These are phyloP conservation scores for Blera fallax DNA, from an alignment of 2,888 invertebrate genomes.

Conservation along the genomic window DNA sequence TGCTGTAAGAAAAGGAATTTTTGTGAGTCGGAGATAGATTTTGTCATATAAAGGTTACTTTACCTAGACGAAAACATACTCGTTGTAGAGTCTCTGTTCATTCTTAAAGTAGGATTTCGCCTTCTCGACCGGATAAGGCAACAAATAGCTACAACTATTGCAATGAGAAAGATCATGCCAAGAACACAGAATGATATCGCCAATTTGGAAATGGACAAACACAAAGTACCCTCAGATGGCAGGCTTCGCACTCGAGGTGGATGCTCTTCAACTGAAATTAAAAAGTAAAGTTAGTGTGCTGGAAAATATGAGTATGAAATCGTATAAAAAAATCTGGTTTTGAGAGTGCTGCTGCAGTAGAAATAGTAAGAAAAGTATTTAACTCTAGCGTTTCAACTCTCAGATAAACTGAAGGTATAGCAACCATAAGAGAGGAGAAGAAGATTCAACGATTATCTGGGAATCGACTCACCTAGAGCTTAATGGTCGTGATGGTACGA, in stretches of 20 bases:
- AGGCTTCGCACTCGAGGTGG: conserved; percentile 77
- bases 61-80: conserved; percentile 80
- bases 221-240: conserved; percentile 83
- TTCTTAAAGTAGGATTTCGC: conserved; percentile 69
- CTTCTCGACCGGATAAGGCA: conserved; percentile 85
- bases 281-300: not conserved
- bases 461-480: too few species aligned
- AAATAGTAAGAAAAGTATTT: too few species aligned
- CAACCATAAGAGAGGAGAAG: too few species aligned
- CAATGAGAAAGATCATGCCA: conserved; percentile 87
- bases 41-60: not conserved
- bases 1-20: conserved; percentile 74
- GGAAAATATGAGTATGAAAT: too few species aligned
- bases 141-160: conserved; percentile 87
- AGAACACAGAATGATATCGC: conserved; percentile 88
- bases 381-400: too few species aligned
- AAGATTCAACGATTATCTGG: too few species aligned
- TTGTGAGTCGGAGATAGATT: not conserved
- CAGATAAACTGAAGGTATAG: too few species aligned
- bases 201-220: conserved; percentile 89
- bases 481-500: too few species aligned
- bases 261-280: conserved; percentile 79
- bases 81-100: conserved; percentile 73
- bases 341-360: too few species aligned
- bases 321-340: too few species aligned